Conservation (phyloP, 2,888 invertebrate species). For the Archaeoteleia sp. region DNA sequence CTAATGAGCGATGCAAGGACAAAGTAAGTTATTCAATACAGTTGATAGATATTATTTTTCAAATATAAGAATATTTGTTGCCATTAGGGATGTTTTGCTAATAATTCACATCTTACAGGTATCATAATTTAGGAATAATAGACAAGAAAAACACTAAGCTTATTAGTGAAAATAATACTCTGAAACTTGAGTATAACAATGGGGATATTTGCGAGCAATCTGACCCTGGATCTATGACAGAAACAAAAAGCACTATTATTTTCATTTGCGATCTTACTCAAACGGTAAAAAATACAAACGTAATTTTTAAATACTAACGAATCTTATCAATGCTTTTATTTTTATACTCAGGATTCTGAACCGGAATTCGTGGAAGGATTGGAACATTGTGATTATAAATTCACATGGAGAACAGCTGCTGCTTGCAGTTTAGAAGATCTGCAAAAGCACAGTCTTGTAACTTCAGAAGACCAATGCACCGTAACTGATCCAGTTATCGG, state of each 20-base stretch:
- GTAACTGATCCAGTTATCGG: conserved; percentile 64
- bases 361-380: conserved; percentile 60
- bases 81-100: no score
- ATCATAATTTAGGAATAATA: conserved; percentile 27
- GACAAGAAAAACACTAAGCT: conserved; percentile 7
- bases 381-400: conserved; percentile 61
- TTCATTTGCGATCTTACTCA: conserved; percentile 64
- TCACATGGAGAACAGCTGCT: conserved; percentile 64
- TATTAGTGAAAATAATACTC: conserved; percentile 38
- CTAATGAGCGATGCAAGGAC: no score
- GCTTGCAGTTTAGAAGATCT: conserved; percentile 64
- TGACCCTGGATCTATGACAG: background rate
- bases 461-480: conserved; percentile 58
- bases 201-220: conserved; percentile 57
- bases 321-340: conserved; percentile 8
- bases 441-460: conserved; percentile 56
- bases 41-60: no score
- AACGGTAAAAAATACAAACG: no score
- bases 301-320: conserved; percentile 1
- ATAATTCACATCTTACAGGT: no score
- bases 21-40: no score
- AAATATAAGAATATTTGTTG: no score
- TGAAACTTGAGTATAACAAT: conserved; percentile 55
- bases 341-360: conserved; percentile 59
- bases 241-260: conserved; percentile 60